A percentile compares a stretch with the other conserved stretches of the same genome.
Conservation (phyloP, 2,113 vertebrate species). For the Elaphurus davidianus region DNA sequence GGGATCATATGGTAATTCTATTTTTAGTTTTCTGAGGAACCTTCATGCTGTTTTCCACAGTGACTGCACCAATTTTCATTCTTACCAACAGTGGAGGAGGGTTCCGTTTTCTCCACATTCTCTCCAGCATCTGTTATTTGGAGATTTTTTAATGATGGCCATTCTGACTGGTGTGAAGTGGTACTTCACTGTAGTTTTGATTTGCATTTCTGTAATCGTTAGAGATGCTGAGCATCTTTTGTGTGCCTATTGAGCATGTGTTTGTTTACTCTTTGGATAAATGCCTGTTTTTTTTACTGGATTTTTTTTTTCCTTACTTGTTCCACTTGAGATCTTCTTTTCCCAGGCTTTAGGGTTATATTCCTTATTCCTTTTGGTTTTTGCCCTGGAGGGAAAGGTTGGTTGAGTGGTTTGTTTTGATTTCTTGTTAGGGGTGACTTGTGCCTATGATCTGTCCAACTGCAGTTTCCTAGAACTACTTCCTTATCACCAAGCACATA, state of each 20-base stretch:
- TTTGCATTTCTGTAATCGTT: neutral
- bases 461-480: neutral
- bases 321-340: neutral
- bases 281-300: neutral
- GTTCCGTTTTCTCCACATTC: neutral
- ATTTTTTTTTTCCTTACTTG: neutral
- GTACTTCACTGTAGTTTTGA: neutral
- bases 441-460: neutral
- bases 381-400: neutral
- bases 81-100: neutral
- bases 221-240: neutral
- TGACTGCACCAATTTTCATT: neutral
- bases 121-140: neutral
- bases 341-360: neutral
- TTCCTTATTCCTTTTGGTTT: neutral
- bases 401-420: neutral
- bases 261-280: neutral
- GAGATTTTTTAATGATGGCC: neutral
- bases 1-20: neutral
- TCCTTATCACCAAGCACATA: neutral
- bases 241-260: neutral
- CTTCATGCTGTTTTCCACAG: neutral
- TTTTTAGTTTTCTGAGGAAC: neutral
- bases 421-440: neutral
- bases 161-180: neutral